Base-by-base conservation (phyloP, 2,888 invertebrate species). In the Aleiodes alternator region DNA sequence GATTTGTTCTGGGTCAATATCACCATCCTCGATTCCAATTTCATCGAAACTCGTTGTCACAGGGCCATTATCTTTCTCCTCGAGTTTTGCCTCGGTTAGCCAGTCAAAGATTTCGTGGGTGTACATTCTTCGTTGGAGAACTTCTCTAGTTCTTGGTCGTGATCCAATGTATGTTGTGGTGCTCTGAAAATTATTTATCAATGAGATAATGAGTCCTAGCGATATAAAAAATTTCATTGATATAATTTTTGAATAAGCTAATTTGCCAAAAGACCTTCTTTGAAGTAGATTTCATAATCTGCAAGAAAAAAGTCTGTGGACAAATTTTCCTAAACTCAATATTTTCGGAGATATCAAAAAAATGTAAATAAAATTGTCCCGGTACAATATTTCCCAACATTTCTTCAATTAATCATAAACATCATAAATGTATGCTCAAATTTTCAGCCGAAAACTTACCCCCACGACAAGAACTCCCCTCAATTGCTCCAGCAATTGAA, bases 101-200 rank as follows among this genome's bases (percentile, higher is more conserved):
- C 95, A 96, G 84, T 93, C 93, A 78, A 92, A 92, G 84, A 96
- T 95, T 84, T 95, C 95, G 8, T 91, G 87, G 78, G 93, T 93
- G 87, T 95, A 95, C 95, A 96, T 95, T 83, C 94, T 91, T 80
- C 93, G 90, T 85, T 95, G 95, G 29, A 95, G 90, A 11, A 95
- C 95, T 85, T 95, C 95, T 83, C 95, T 92, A 53, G 94, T 95
- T 64, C 95, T 91, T 3, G 94, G 93, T 72, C 95, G 90, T n/a
- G 94, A 92, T 0, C 95, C 95, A 64, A 94, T 92, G 86, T 94
- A 96, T 6, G 93, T 91, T n/a, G 93, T 92, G n/a, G 90, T 90
- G 8, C 91, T 92, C 92, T 92, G 75, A 73, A 81, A 76, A 76
- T 48, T 16, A 51, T 48, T 61, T 64, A 64, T 43, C 12, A 73